phyloP scores from a whole-genome alignment of 2,113 vertebrate species.

The Oplegnathus fasciatus region DNA sequence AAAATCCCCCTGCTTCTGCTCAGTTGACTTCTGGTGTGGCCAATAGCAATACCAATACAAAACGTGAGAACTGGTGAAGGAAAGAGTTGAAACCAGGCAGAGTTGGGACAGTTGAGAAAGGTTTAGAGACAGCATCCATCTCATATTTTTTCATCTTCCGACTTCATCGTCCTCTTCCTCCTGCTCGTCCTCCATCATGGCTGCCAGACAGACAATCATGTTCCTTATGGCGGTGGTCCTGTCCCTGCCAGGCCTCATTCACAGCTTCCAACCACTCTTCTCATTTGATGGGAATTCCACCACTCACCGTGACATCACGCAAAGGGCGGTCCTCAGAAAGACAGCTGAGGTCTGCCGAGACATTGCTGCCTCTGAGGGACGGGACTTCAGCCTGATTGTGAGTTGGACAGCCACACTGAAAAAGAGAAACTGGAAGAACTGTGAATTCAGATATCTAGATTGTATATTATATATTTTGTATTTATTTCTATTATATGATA shows the following conservation, averaged over 20 bases:
- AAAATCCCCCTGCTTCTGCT: background rate
- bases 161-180: background rate
- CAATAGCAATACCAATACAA: background rate
- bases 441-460: background rate
- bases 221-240: slow-evolving; percentile 17
- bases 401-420: slow-evolving; percentile 20
- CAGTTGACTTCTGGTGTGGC: background rate
- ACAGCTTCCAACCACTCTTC: slow-evolving; percentile 67
- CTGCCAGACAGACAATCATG: background rate
- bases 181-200: background rate
- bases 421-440: background rate
- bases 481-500: background rate
- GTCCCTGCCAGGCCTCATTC: background rate
- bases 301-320: slow-evolving; percentile 73
- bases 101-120: background rate
- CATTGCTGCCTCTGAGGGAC: slow-evolving; percentile 60
- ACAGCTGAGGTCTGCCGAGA: slow-evolving; percentile 73
- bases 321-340: slow-evolving; percentile 68
- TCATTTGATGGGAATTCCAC: background rate
- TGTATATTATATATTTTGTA: background rate
- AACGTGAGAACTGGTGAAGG: background rate
- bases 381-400: slow-evolving; percentile 71
- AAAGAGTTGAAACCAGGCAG: background rate
- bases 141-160: slow-evolving; percentile 4
- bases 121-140: background rate